Conservation (phyloP, 1,140 invertebrate genomes). For the Planococcus citri region DNA sequence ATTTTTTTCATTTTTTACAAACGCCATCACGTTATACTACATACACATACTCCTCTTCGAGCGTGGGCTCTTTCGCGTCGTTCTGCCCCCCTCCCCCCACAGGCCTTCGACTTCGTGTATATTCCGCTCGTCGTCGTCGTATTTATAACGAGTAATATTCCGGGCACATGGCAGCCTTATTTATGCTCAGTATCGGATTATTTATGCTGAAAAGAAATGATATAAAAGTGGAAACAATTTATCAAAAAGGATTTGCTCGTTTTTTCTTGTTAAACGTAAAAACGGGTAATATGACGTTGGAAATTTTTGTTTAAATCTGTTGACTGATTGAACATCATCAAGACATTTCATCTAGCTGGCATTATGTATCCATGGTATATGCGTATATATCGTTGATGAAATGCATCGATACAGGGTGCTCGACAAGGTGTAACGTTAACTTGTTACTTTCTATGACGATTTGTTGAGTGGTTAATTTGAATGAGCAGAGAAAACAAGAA, state of each 20-base stretch:
- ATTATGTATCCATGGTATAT: not conserved
- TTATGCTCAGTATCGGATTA: constrained; percentile 12
- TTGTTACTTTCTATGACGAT: too few relatives aligned
- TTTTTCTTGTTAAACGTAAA: constrained; percentile 20
- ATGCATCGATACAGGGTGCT: not conserved
- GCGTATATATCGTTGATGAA: constrained; percentile 10
- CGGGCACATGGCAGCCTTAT: not conserved
- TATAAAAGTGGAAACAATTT: constrained; percentile 17
- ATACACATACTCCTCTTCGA: too few relatives aligned
- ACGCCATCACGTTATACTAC: too few relatives aligned
- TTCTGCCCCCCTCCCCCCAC: too few relatives aligned
- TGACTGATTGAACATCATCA: constrained; percentile 20
- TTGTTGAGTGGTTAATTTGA: too few relatives aligned
- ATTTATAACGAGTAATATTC: too few relatives aligned
- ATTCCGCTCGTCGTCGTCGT: too few relatives aligned
- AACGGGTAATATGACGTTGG: constrained; percentile 14
- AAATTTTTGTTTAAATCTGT: constrained; percentile 21
- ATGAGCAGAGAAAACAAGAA: too few relatives aligned
- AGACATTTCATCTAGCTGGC: constrained; percentile 8
- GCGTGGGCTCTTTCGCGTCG: too few relatives aligned
- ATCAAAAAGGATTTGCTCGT: constrained; percentile 13
- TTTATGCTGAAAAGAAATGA: constrained; percentile 17
- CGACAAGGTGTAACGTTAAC: not conserved
- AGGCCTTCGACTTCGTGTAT: too few relatives aligned
- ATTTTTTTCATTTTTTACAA: too few relatives aligned